Percentiles rank a stretch among this genome's conserved stretches.
phyloP scores from a whole-genome alignment of 23 tunicate genomes.

The Trididemnum miniatum region DNA sequence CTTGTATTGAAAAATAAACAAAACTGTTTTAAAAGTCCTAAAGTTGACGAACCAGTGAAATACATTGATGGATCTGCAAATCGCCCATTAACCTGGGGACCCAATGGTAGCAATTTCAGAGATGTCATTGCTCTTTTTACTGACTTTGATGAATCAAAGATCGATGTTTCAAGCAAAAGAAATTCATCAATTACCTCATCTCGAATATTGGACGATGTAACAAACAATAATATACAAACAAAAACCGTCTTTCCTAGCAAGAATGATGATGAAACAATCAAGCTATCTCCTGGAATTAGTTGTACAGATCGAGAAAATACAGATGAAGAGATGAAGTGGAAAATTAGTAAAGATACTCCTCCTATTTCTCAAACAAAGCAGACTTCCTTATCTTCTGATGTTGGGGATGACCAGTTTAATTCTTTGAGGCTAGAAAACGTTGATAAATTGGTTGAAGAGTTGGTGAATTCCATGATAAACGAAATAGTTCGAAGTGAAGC shows the following conservation, averaged over 20 bases:
- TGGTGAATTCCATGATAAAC: not conserved
- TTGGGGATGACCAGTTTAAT: not conserved
- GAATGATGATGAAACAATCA: not conserved
- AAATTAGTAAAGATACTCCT: not conserved
- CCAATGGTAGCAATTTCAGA: slow-evolving; percentile 30
- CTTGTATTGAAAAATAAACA: not conserved
- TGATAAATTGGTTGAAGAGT: not conserved
- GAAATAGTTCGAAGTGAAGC: slow-evolving; percentile 1
- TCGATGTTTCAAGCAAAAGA: not conserved
- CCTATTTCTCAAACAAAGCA: not conserved
- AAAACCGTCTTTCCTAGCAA: too few relatives aligned
- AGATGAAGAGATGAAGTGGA: not conserved
- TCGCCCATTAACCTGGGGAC: slow-evolving; percentile 66
- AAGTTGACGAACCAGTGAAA: not conserved
- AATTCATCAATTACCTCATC: not conserved
- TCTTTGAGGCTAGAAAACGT: not conserved
- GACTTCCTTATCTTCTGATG: not conserved
- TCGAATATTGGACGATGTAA: not conserved
- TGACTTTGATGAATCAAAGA: not conserved
- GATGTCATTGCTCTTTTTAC: not conserved
- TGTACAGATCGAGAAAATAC: not conserved
- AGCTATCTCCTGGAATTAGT: not conserved
- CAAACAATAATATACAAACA: slow-evolving; percentile 3
- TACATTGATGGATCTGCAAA: not conserved
- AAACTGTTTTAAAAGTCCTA: not conserved